phyloP scores from a whole-genome alignment of 2,888 invertebrate species.

The Eristalinus aeneus region DNA sequence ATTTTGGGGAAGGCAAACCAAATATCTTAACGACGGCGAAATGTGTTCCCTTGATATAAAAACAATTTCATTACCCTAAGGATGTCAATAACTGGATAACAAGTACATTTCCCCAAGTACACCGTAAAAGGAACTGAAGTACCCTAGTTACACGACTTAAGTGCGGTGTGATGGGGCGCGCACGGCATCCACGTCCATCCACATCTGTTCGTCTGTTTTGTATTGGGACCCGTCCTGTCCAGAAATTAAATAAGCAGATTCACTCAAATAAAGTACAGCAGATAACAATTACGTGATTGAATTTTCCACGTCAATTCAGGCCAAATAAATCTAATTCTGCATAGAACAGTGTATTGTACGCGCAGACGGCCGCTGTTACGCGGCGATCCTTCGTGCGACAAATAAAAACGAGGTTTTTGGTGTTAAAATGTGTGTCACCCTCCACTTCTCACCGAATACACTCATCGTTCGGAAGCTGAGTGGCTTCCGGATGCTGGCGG shows the following conservation, averaged over 20 bases:
- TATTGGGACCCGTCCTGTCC: neutral
- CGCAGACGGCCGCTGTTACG: neutral
- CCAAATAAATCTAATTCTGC: slow-evolving; percentile 32
- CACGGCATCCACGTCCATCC: neutral
- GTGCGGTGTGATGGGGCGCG: neutral
- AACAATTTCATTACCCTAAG: slow-evolving; percentile 12
- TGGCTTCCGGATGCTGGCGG: slow-evolving; percentile 41
- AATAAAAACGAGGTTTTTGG: neutral
- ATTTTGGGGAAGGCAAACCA: neutral
- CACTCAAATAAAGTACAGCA: slow-evolving; percentile 20
- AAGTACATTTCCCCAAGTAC: slow-evolving; percentile 4
- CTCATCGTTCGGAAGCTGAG: slow-evolving; percentile 13
- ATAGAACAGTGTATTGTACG: slow-evolving; percentile 25
- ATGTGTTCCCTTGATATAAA: slow-evolving; percentile 7
- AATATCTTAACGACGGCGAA: neutral
- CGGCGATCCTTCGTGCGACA: neutral
- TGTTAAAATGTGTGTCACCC: slow-evolving; percentile 28
- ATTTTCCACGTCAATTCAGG: slow-evolving; percentile 42
- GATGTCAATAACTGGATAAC: neutral
- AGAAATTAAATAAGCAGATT: slow-evolving; percentile 2
- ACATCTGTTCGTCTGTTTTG: neutral
- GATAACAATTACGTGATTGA: slow-evolving; percentile 45
- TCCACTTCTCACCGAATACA: slow-evolving; percentile 9
- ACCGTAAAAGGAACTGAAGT: slow-evolving; percentile 1
- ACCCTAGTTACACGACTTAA: neutral